Conservation (phyloP, 1,140 invertebrate genomes). For the Colletes latitarsis region DNA sequence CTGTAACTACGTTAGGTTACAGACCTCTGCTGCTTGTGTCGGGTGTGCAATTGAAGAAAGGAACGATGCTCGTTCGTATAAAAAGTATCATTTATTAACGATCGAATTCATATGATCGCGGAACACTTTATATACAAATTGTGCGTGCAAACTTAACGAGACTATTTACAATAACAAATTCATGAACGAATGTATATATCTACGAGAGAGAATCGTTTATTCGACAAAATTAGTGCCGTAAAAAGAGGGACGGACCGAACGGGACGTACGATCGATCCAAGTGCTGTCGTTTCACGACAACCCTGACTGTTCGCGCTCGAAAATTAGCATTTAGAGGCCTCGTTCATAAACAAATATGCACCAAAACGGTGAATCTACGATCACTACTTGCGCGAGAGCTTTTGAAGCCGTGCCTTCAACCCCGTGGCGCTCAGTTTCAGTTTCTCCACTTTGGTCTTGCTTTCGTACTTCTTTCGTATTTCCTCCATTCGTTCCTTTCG, state of each 20-base stretch:
- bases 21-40: neutral
- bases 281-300: neutral
- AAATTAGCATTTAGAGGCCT: neutral
- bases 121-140: conserved; percentile 34
- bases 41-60: neutral
- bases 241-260: conserved; percentile 12
- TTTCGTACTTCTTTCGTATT: conserved; percentile 84
- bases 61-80: neutral
- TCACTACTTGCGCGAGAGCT: conserved; percentile 72
- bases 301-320: conserved; percentile 10
- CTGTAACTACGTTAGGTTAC: too few relatives aligned
- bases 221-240: conserved; percentile 27
- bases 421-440: conserved; percentile 83
- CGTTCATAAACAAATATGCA: neutral
- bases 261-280: conserved; percentile 15
- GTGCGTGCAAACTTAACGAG: conserved; percentile 40
- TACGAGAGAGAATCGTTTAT: conserved; percentile 16
- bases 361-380: neutral
- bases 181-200: neutral
- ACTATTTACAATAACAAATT: conserved; percentile 42
- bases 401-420: conserved; percentile 84
- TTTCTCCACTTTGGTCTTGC: conserved; percentile 81
- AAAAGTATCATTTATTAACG: conserved; percentile 41
- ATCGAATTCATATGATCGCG: conserved; percentile 1
- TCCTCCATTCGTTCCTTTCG: conserved; percentile 89